These are phyloP conservation scores for Drosophila austrosaltans DNA, from an alignment of 2,888 invertebrate species.

Conservation along the genomic window DNA sequence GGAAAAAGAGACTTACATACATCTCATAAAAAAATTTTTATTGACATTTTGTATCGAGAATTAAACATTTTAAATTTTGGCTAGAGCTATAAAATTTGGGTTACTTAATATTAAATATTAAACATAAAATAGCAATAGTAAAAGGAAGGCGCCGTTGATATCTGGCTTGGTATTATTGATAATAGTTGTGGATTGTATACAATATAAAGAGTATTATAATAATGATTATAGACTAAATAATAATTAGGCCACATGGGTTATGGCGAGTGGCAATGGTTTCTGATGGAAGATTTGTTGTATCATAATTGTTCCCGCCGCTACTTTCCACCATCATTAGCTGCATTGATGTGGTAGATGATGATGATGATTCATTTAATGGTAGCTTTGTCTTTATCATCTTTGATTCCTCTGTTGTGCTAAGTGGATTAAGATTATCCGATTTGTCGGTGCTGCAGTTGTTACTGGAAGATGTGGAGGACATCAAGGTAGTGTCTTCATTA, in stretches of 20 bases:
- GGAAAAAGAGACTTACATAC: background rate
- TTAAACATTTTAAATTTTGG: conserved; percentile 17
- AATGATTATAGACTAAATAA: conserved; percentile 59
- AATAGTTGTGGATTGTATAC: conserved; percentile 8
- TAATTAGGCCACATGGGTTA: conserved; percentile 58
- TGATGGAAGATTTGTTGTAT: conserved; percentile 28
- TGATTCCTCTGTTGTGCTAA: conserved; percentile 27
- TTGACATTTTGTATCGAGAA: background rate
- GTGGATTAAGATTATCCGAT: background rate
- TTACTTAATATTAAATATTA: conserved; percentile 24
- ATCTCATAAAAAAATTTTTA: background rate
- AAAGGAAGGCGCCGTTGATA: conserved; percentile 48
- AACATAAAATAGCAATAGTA: conserved; percentile 45
- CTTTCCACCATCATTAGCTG: conserved; percentile 59
- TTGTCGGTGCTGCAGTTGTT: conserved; percentile 23
- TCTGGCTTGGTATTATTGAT: conserved; percentile 27
- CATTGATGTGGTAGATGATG: conserved; percentile 18
- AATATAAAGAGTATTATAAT: conserved; percentile 36
- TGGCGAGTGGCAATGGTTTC: conserved; percentile 57
- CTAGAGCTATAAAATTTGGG: conserved; percentile 7
- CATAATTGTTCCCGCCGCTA: conserved; percentile 20
- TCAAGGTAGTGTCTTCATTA: conserved; percentile 56
- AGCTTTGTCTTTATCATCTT: conserved; percentile 30
- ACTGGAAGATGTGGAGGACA: conserved; percentile 34
- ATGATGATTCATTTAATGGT: background rate